Percentiles rank a stretch among this genome's conserved stretches.
phyloP scores from a whole-genome alignment of 2,888 invertebrate species.

The Pristionchus arcanus region DNA sequence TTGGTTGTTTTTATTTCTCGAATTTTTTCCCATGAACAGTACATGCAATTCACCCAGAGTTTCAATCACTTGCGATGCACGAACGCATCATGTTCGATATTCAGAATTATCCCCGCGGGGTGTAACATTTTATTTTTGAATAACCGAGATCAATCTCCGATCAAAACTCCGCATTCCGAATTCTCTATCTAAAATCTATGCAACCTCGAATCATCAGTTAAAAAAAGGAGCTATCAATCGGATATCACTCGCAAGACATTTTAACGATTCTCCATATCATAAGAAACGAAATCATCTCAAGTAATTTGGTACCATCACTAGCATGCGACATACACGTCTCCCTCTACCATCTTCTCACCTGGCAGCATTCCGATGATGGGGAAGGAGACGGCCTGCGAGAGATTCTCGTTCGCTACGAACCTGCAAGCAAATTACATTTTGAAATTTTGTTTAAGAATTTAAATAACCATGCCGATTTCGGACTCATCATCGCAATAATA shows the following conservation, averaged over 20 bases:
- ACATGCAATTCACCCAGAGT: too few species aligned
- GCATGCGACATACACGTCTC: conserved; percentile 46
- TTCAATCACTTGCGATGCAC: too few species aligned
- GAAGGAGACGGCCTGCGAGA: conserved; percentile 80
- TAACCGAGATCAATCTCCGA: too few species aligned
- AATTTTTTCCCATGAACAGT: neutral
- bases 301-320: too few species aligned
- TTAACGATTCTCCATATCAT: too few species aligned
- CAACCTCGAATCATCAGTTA: neutral
- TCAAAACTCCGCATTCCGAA: too few species aligned
- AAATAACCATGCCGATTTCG: neutral
- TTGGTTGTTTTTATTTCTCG: neutral
- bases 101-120: neutral
- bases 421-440: conserved; percentile 51
- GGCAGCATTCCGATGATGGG: conserved; percentile 82
- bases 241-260: too few species aligned
- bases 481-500: neutral
- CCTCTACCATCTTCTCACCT: conserved; percentile 67
- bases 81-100: neutral
- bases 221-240: neutral
- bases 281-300: too few species aligned
- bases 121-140: too few species aligned
- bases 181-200: neutral
- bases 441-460: neutral
- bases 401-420: conserved; percentile 81